Evolutionary conservation across 2,888 invertebrate species (phyloP).

Genomic region (Yponomeuta sedellus): DNA sequence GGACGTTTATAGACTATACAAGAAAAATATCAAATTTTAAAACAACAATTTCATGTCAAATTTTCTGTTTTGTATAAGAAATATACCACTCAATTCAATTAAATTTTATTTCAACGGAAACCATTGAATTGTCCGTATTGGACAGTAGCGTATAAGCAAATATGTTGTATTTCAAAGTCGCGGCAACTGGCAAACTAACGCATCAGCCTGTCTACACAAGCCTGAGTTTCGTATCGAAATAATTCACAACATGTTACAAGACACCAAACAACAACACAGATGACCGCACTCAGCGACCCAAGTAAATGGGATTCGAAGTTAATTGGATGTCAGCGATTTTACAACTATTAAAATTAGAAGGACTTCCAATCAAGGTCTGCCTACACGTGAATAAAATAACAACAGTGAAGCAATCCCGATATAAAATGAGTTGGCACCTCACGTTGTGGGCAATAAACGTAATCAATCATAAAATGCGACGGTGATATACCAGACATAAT

Average conservation of each 20-base stretch:
- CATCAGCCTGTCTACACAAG: too few species aligned
- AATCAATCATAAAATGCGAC: slow-evolving; percentile 31
- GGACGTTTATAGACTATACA: too few species aligned
- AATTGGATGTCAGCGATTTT: slow-evolving; percentile 8
- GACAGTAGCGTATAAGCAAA: not conserved
- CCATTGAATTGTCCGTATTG: too few species aligned
- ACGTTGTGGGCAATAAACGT: slow-evolving; percentile 13
- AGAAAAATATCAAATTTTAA: too few species aligned
- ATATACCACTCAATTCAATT: too few species aligned
- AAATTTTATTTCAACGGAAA: too few species aligned
- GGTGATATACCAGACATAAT: slow-evolving; percentile 30
- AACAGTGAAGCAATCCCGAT: slow-evolving; percentile 4
- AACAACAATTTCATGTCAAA: too few species aligned
- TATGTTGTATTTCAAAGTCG: too few species aligned
- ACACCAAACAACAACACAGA: not conserved
- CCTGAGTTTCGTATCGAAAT: too few species aligned
- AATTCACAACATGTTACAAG: not conserved
- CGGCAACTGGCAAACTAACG: too few species aligned
- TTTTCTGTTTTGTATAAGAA: too few species aligned
- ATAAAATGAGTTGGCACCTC: slow-evolving; percentile 1
- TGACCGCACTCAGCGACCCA: not conserved
- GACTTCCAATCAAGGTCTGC: slow-evolving; percentile 5
- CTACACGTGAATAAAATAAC: not conserved
- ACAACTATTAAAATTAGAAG: slow-evolving; percentile 7
- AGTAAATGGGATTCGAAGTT: slow-evolving; percentile 2